A percentile compares a stretch with the other conserved stretches of the same genome.
Conservation (phyloP, 2,888 invertebrate genomes). For the Epistrophella euchroma region DNA sequence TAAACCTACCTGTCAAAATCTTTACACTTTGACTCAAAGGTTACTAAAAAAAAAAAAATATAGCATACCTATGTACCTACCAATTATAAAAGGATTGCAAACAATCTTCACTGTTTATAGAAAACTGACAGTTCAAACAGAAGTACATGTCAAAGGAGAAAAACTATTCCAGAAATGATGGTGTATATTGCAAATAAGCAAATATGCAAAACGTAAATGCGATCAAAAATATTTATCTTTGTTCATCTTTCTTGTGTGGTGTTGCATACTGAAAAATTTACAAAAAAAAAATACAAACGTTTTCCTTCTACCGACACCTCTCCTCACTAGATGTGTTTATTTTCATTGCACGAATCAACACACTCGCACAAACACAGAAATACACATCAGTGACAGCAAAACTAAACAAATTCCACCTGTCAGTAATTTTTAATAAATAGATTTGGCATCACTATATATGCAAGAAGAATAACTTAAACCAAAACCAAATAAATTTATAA, state of each 20-base stretch:
- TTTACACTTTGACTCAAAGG: background rate
- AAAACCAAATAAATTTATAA: constrained; percentile 42
- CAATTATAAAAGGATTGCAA: constrained; percentile 11
- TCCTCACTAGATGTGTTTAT: constrained; percentile 37
- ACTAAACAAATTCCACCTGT: constrained; percentile 67
- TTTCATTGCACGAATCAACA: constrained; percentile 53
- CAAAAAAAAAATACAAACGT: background rate
- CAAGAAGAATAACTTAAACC: constrained; percentile 1
- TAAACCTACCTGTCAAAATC: constrained; percentile 25
- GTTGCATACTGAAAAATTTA: background rate
- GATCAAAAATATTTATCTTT: constrained; percentile 45
- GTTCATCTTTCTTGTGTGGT: constrained; percentile 29
- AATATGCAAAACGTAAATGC: constrained; percentile 21
- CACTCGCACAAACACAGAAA: constrained; percentile 3
- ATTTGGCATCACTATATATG: constrained; percentile 58
- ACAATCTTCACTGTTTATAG: constrained; percentile 31
- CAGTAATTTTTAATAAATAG: constrained; percentile 54
- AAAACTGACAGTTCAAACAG: constrained; percentile 46
- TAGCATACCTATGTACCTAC: background rate
- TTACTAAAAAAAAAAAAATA: background rate
- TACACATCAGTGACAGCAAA: constrained; percentile 41
- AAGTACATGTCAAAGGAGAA: constrained; percentile 38
- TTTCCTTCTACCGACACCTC: constrained; percentile 18
- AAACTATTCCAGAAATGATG: constrained; percentile 23
- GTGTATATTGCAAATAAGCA: constrained; percentile 35